Percentiles rank a stretch among this genome's conserved stretches.
Conservation (phyloP, 2,797 vertebrate species). For the Macroramphosus scolopax region DNA sequence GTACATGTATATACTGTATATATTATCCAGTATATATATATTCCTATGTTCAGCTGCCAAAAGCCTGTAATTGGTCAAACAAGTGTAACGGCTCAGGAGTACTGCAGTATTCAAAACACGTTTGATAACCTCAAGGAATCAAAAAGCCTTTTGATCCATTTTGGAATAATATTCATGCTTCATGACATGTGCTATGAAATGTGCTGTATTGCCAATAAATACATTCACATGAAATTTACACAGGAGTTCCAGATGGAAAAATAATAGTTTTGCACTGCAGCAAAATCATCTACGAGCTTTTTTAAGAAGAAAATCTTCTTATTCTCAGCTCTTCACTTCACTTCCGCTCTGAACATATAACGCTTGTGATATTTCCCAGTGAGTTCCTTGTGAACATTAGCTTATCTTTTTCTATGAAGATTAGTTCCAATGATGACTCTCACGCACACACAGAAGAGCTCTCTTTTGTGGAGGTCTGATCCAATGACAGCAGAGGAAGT, state of each 20-base stretch:
- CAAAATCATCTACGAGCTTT: constrained; percentile 26
- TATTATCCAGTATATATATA: too few relatives aligned
- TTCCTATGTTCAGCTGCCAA: too few relatives aligned
- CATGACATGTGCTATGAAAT: neutral
- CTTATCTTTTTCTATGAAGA: constrained; percentile 55
- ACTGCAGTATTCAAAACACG: constrained; percentile 9
- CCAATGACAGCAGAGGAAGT: constrained; percentile 40
- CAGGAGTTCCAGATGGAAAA: too few relatives aligned
- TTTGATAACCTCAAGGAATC: constrained; percentile 12
- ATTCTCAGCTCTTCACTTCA: constrained; percentile 10
- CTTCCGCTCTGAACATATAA: constrained; percentile 10
- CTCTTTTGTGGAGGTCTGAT: constrained; percentile 39
- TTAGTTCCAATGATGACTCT: constrained; percentile 55
- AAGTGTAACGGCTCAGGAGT: constrained; percentile 23
- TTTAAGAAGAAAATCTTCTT: constrained; percentile 22
- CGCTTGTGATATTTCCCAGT: constrained; percentile 29
- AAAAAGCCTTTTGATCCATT: too few relatives aligned
- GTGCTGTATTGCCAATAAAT: neutral
- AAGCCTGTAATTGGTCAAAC: too few relatives aligned
- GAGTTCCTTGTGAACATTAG: constrained; percentile 46
- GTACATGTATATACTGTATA: too few relatives aligned
- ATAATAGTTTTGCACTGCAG: too few relatives aligned
- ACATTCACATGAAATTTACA: too few relatives aligned
- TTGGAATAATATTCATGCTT: too few relatives aligned
- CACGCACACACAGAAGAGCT: constrained; percentile 49